Conservation (phyloP, 2,888 invertebrate species). For the Papilio gigon region DNA sequence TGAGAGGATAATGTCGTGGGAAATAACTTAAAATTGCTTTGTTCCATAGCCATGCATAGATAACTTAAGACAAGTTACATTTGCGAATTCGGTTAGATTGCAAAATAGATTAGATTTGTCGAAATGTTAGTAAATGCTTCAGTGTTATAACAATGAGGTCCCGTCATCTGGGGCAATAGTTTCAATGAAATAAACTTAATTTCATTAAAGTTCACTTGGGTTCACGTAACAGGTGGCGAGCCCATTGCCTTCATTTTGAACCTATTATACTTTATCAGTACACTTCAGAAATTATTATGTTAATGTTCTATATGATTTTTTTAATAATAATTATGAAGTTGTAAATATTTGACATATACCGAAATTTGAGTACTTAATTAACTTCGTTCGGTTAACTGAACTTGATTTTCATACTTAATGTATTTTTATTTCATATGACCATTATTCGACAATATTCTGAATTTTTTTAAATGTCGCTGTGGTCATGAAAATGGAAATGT, state of each 20-base stretch:
- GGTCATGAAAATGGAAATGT: too few species aligned
- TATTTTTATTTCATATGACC: not conserved
- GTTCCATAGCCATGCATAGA: not conserved
- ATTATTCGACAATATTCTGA: too few species aligned
- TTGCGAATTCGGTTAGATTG: not conserved
- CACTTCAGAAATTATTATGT: not conserved
- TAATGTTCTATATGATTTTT: not conserved
- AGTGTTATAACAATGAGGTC: not conserved
- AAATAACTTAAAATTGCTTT: not conserved
- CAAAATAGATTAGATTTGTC: not conserved
- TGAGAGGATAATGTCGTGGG: not conserved
- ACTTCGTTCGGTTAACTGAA: not conserved
- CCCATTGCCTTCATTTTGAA: conserved; percentile 7
- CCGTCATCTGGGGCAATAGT: not conserved
- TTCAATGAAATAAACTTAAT: not conserved
- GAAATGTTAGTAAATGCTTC: not conserved
- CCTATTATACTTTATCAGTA: not conserved
- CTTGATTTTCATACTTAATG: not conserved
- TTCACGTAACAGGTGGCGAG: conserved; percentile 12
- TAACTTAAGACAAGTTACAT: not conserved
- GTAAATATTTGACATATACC: not conserved
- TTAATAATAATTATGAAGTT: not conserved
- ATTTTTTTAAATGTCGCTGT: too few species aligned
- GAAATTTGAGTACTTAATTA: not conserved
- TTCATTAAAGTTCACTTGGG: conserved; percentile 6